These are phyloP conservation scores for Dendrolimus kikuchii DNA, from an alignment of 1,140 invertebrate species.

Conservation along the genomic window DNA sequence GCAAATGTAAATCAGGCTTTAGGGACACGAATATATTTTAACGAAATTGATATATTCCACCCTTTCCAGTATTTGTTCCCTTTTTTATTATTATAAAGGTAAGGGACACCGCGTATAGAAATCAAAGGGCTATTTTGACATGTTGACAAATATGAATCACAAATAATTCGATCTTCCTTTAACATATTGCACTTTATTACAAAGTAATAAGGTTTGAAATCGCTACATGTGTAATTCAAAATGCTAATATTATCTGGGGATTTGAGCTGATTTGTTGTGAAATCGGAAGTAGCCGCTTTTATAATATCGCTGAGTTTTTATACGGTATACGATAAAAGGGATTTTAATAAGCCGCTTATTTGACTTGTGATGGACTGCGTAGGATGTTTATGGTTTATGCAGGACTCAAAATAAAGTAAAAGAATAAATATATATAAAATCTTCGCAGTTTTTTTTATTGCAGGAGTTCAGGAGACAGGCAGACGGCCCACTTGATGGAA, in stretches of 20 bases:
- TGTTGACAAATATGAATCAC: slow-evolving; percentile 55
- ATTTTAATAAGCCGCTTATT: slow-evolving; percentile 33
- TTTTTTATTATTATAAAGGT: slow-evolving; percentile 23
- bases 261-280: slow-evolving; percentile 50
- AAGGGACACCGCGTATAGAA: slow-evolving; percentile 43
- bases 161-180: slow-evolving; percentile 35
- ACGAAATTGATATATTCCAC: slow-evolving; percentile 35
- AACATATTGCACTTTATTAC: slow-evolving; percentile 5
- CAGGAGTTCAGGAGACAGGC: no score
- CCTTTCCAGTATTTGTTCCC: slow-evolving; percentile 28
- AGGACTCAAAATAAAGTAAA: not conserved
- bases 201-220: slow-evolving; percentile 5
- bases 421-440: no score
- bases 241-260: slow-evolving; percentile 49
- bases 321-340: slow-evolving; percentile 25
- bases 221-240: slow-evolving; percentile 16
- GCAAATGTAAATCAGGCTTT: no score
- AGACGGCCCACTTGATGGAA: no score
- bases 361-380: slow-evolving; percentile 14
- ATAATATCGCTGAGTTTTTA: slow-evolving; percentile 17
- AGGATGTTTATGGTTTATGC: not conserved
- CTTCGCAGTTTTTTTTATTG: no score
- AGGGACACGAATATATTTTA: slow-evolving; percentile 14
- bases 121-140: slow-evolving; percentile 62
- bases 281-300: slow-evolving; percentile 33